Base-by-base conservation (phyloP, 2,888 invertebrate species). In the Seira ritae region DNA sequence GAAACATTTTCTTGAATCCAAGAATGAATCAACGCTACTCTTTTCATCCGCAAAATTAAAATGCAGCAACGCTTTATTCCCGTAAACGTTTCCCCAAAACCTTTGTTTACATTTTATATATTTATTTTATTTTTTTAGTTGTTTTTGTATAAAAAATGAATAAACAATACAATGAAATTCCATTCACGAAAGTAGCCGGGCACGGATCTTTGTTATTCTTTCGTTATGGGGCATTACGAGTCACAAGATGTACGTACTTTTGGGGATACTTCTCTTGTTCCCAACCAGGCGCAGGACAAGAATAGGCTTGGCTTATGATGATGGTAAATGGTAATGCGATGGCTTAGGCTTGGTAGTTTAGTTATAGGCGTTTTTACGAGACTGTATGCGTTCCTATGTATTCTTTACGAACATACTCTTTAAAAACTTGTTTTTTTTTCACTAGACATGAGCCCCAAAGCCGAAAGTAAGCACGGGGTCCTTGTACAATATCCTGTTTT, bases 91-190 rank as follows among this genome's bases (percentile, higher is more conserved):
- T 24, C 42, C n/a, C n/a, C n/a, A n/a, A n/a, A 62, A 71, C 23
- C 78, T 78, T 80, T 80, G 80, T 80, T 80, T 80, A 73, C 80
- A 80, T 80, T 80, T 78, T 70, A 37, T 66, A 37, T 23, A 68
- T 50, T 70, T 72, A 68, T 31, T 24, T 42, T 76, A 70, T 77
- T 12, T 77, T 76, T 71, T 73, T 73, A 79, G 67, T 37, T 71
- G 71, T 72, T 80, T 80, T 73, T 73, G 68, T 17, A 73, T 67
- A 69, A 73, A 74, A 72, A 80, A 80, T 80, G 74, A 74, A 80
- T 69, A 74, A 80, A 79, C 79, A 79, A 80, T 68, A 80, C 68
- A 80, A 69, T 73, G 74, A 80, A 80, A 74, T 80, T 74, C 80
- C 74, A 31, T 62, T 60, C 69, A 74, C 70, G 46, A 80, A 80